phyloP scores from a whole-genome alignment of 37 sponge, comb jelly and placozoan genomes.

The Aphrocallistes beatrix region DNA sequence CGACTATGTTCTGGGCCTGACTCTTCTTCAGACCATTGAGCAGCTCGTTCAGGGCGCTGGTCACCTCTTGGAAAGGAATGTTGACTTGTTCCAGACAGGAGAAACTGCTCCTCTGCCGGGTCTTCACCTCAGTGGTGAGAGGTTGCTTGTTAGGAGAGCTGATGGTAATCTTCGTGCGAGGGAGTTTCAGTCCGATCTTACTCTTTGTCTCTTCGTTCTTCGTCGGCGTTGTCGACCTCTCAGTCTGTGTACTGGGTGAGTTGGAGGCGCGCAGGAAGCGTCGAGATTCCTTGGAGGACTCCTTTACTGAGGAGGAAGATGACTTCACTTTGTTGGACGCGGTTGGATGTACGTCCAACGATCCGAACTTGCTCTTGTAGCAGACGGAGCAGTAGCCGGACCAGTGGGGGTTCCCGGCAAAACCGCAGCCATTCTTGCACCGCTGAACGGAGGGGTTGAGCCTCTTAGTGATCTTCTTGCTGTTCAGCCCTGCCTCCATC shows the following conservation, averaged over 20 bases:
- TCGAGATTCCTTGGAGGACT: background rate
- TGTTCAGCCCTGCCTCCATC: conserved; percentile 62
- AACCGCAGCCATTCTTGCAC: conserved; percentile 74
- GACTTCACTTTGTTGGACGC: background rate
- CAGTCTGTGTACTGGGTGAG: no score
- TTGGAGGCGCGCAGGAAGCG: no score
- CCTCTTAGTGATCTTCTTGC: conserved; percentile 6
- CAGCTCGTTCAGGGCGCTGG: background rate
- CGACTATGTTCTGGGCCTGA: background rate
- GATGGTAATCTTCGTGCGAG: background rate
- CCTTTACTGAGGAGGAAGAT: background rate
- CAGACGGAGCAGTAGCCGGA: conserved; percentile 80
- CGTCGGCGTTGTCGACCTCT: background rate
- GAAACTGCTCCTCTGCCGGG: background rate
- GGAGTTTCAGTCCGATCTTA: background rate
- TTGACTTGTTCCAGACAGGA: background rate
- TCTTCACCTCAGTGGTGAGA: background rate
- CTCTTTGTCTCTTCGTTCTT: background rate
- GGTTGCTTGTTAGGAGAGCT: conserved; percentile 6
- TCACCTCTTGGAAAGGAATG: conserved; percentile 7
- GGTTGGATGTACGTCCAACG: background rate
- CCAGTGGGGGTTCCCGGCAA: conserved; percentile 70
- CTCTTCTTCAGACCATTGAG: background rate
- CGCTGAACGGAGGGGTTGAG: conserved; percentile 39
- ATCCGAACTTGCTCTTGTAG: conserved; percentile 32